Percentiles rank a stretch among this genome's conserved stretches.
Conservation (phyloP, 2,797 vertebrate genomes). For the Anguilla anguilla region DNA sequence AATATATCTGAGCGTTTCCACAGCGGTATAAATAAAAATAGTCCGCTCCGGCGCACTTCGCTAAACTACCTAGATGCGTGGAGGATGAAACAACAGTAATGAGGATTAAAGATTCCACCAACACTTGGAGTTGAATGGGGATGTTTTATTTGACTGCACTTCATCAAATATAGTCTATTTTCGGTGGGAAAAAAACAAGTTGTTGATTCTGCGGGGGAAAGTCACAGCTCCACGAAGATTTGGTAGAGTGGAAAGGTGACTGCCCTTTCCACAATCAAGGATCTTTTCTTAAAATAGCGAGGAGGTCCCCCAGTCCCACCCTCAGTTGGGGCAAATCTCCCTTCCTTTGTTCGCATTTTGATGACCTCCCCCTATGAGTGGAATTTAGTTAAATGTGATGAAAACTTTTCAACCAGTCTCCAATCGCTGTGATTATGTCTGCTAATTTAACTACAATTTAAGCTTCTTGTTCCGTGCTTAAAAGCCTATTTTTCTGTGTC, state of each 20-base stretch:
- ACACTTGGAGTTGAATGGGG: not conserved
- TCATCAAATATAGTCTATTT: not conserved
- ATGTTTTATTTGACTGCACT: not conserved
- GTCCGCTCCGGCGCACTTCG: too few relatives aligned
- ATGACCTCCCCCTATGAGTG: not conserved
- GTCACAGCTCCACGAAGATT: not conserved
- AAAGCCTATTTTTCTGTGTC: not conserved
- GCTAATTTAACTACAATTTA: not conserved
- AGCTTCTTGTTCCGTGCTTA: not conserved
- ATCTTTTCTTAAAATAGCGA: not conserved
- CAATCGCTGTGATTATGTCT: not conserved
- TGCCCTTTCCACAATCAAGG: not conserved
- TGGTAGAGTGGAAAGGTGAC: not conserved
- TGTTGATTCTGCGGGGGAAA: not conserved
- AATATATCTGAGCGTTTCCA: too few relatives aligned
- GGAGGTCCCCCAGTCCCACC: not conserved
- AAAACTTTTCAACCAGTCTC: not conserved
- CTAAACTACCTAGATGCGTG: too few relatives aligned
- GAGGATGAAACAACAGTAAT: not conserved
- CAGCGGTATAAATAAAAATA: too few relatives aligned
- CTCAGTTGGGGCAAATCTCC: not conserved
- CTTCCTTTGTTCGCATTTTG: not conserved
- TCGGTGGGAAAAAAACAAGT: not conserved
- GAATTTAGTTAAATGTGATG: not conserved
- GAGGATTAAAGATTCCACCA: not conserved